Evolutionary conservation across 2,888 invertebrate genomes (phyloP).

Genomic region (Baccha elongata): DNA sequence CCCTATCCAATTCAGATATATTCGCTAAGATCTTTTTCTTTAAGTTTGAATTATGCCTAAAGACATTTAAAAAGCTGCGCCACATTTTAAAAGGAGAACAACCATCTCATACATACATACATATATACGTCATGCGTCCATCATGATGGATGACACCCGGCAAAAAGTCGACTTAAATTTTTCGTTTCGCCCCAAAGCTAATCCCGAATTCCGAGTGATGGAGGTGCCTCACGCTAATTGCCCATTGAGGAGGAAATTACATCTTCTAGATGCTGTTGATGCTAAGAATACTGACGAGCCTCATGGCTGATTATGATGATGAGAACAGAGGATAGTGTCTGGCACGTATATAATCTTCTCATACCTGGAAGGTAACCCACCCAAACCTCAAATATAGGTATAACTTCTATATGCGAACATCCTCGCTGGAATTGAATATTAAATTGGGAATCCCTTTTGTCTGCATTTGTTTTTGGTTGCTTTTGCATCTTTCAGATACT

Average conservation of each 20-base stretch:
- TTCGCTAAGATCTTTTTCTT: slow-evolving; percentile 10
- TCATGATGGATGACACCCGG: slow-evolving; percentile 68
- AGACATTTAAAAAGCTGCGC: slow-evolving; percentile 31
- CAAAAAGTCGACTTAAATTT: slow-evolving; percentile 28
- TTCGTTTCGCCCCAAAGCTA: slow-evolving; percentile 67
- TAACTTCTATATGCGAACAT: slow-evolving; percentile 5
- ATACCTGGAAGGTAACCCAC: slow-evolving; percentile 72
- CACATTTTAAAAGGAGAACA: slow-evolving; percentile 14
- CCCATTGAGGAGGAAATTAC: slow-evolving; percentile 73
- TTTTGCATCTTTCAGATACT: slow-evolving; percentile 23
- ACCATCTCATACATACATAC: background rate
- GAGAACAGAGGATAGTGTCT: slow-evolving; percentile 47
- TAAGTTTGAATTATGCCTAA: slow-evolving; percentile 29
- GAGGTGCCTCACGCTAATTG: slow-evolving; percentile 71
- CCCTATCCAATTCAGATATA: slow-evolving; percentile 58
- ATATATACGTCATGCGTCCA: slow-evolving; percentile 62
- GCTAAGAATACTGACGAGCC: slow-evolving; percentile 44
- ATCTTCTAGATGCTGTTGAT: slow-evolving; percentile 58
- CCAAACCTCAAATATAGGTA: slow-evolving; percentile 43
- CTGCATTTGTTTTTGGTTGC: slow-evolving; percentile 25
- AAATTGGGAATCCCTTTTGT: slow-evolving; percentile 73
- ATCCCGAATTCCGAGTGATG: slow-evolving; percentile 61
- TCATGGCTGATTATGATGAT: slow-evolving; percentile 36
- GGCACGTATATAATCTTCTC: slow-evolving; percentile 59
- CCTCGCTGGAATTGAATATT: slow-evolving; percentile 61